Base-by-base conservation (phyloP, 2,113 vertebrate genomes). In the Gavialis gangeticus region DNA sequence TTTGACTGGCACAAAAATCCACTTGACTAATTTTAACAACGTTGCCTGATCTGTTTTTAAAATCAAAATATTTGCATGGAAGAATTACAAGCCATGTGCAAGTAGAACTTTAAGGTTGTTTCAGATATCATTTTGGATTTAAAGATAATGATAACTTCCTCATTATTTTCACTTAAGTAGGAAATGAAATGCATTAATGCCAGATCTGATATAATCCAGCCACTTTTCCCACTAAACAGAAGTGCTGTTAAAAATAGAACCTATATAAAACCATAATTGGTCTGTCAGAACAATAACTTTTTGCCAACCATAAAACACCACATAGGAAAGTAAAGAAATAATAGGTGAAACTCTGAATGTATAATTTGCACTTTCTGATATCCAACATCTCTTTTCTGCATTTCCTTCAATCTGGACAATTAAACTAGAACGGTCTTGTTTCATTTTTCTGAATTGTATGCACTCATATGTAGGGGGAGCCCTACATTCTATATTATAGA, bases 391-490 rank as follows among this genome's bases (percentile, higher is more conserved):
- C 64, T 78, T 82, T 91, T 62, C 18, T 46, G 46, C 46, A 69
- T 66, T 62, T 94, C 56, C 87, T 84, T 66, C 28, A 92, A 90
- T 66, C 78, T 75, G 83, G 34, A 34, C 78, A 93, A 92, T n/a
- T 56, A 91, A 96, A 93, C 28, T 22, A 28, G 2, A 84, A 75
- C 66, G 90, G 93, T 91, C 85, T 88, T 88, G 91, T 25, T 81
- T 89, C 87, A 76, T 62, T 62, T 82, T 95, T 94, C 95, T 90
- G 89, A 96, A 84, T 59, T 92, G 88, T 91, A 94, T 62, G 60
- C 91, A 82, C 96, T 96, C 94, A 96, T 88, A n/a, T n/a, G n/a
- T n/a, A n/a, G n/a, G n/a, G n/a, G n/a, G n/a, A n/a, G n/a, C n/a
- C n/a, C n/a, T n/a, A n/a, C n/a, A n/a, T n/a, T n/a, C n/a, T n/a